Percentiles rank a stretch among this genome's conserved stretches.
These are phyloP conservation scores for Arizona elegans DNA, from an alignment of 2,113 vertebrate species.

Conservation along the genomic window DNA sequence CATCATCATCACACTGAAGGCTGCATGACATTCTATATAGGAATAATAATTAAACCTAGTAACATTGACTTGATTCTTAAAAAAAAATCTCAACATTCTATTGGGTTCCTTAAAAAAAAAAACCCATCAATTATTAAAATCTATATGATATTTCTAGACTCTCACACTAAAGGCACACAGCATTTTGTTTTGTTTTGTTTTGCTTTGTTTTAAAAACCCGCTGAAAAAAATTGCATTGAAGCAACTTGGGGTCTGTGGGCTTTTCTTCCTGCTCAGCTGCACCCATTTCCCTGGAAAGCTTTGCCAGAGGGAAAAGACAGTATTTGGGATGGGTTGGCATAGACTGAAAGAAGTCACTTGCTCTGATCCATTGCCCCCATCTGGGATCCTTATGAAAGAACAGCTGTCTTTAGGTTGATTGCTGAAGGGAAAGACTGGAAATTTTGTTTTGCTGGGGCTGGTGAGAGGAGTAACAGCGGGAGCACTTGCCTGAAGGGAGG, in stretches of 20 bases:
- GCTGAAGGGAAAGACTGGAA: too few species aligned
- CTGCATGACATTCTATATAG: constrained; percentile 54
- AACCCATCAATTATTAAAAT: not conserved
- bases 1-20: constrained; percentile 20
- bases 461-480: not conserved
- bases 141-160: not conserved
- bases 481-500: not conserved
- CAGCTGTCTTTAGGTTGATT: not conserved
- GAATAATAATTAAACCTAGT: constrained; percentile 54
- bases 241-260: not conserved
- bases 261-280: not conserved
- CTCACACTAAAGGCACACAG: not conserved
- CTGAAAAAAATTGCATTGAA: not conserved
- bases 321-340: not conserved
- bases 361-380: not conserved
- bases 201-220: not conserved
- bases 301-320: not conserved
- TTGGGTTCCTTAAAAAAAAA: not conserved
- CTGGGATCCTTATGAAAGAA: not conserved
- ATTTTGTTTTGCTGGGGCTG: not conserved
- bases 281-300: not conserved
- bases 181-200: not conserved
- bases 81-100: constrained; percentile 21
- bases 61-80: constrained; percentile 48
- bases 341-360: not conserved